Percentiles rank a stretch among this genome's conserved stretches.
Conservation (phyloP, 1,140 invertebrate species). For the Caenorhabditis elegans region DNA sequence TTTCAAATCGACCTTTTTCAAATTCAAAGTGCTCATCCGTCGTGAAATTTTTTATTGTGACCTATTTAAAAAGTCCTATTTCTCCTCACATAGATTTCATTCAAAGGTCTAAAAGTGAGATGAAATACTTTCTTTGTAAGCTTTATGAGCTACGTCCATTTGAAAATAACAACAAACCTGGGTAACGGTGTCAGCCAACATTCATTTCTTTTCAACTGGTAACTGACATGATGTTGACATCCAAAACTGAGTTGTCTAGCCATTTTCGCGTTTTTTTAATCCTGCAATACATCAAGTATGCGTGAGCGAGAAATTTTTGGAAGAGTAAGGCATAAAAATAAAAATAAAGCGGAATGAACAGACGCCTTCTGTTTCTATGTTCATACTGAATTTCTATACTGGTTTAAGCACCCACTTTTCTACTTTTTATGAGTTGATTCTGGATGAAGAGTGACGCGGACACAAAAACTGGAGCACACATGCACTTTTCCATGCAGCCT, state of each 20-base stretch:
- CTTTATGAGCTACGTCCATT: too few species aligned
- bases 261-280: neutral
- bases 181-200: neutral
- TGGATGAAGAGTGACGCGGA: neutral
- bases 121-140: too few species aligned
- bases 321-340: neutral
- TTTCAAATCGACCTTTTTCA: too few species aligned
- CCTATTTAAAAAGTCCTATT: too few species aligned
- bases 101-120: too few species aligned
- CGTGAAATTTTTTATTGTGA: too few species aligned
- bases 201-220: too few species aligned
- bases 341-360: too few species aligned
- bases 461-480: conserved; percentile 1
- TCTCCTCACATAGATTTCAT: too few species aligned
- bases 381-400: neutral
- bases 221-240: neutral
- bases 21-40: too few species aligned
- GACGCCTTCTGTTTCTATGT: neutral
- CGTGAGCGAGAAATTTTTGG: neutral
- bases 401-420: conserved; percentile 10
- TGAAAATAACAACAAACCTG: too few species aligned
- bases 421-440: conserved; percentile 24
- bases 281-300: neutral
- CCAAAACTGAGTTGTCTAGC: neutral
- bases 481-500: neutral